Evolutionary conservation across 2,113 vertebrate genomes (phyloP).

Genomic region (Dasyurus viverrinus): DNA sequence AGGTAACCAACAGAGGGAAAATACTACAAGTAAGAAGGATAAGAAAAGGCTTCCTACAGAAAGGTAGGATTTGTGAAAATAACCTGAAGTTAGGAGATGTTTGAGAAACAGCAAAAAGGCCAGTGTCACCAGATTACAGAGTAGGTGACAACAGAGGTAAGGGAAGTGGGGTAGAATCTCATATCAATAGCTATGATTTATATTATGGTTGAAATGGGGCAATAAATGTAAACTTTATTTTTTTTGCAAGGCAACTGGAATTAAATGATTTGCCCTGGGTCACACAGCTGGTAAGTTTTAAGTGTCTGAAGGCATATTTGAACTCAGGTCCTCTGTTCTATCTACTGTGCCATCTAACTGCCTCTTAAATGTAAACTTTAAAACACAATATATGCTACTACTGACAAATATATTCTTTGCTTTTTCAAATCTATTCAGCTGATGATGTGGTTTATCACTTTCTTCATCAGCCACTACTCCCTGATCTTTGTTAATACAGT

Average conservation of each 20-base stretch:
- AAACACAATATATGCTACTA: not conserved
- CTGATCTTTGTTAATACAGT: not conserved
- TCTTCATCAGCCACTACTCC: not conserved
- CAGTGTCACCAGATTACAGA: not conserved
- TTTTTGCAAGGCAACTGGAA: no score
- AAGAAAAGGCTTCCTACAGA: not conserved
- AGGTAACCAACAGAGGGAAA: not conserved
- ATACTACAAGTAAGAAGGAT: not conserved
- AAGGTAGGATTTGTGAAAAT: not conserved
- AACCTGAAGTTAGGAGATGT: not conserved
- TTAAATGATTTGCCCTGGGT: no score
- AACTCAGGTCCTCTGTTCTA: no score
- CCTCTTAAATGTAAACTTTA: no score
- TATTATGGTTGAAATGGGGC: not conserved
- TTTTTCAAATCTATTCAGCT: not conserved
- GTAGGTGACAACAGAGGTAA: not conserved
- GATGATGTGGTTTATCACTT: not conserved
- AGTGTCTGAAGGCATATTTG: no score
- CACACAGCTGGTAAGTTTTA: no score
- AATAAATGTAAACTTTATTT: not conserved
- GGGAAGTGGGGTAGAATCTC: not conserved
- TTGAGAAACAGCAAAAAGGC: not conserved
- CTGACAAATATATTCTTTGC: not conserved
- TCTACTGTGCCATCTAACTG: no score
- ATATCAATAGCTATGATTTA: not conserved